Percentiles rank a stretch among this genome's conserved stretches.
Evolutionary conservation across 2,113 vertebrate genomes (phyloP).

Genomic region (Suncus etruscus): DNA sequence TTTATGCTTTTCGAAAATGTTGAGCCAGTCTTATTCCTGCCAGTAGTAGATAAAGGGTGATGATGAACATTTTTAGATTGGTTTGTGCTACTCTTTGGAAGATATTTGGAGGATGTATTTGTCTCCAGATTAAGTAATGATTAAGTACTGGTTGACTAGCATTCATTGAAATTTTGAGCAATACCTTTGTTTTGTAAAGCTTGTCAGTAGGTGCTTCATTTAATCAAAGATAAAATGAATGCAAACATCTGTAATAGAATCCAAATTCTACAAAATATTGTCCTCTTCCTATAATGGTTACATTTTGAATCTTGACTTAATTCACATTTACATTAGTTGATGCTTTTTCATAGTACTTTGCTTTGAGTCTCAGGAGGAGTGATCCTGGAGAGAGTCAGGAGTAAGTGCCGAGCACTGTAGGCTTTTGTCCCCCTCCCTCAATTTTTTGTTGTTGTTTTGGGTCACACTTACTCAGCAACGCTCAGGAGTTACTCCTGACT

Average conservation of each 20-base stretch:
- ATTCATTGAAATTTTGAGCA: conserved; percentile 20
- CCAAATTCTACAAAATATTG: conserved; percentile 14
- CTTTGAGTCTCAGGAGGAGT: too few relatives aligned
- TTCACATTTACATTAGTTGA: neutral
- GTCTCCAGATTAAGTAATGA: neutral
- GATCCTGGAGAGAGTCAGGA: too few relatives aligned
- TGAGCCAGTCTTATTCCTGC: too few relatives aligned
- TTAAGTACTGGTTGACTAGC: neutral
- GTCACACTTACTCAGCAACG: too few relatives aligned
- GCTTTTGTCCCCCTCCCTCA: too few relatives aligned
- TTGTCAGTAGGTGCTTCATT: neutral
- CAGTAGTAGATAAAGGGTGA: too few relatives aligned
- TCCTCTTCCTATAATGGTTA: neutral
- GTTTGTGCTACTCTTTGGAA: conserved; percentile 4
- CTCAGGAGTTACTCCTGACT: too few relatives aligned
- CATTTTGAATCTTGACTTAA: conserved; percentile 20
- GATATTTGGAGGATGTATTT: neutral
- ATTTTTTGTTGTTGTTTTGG: too few relatives aligned
- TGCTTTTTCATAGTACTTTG: too few relatives aligned
- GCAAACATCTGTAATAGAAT: conserved; percentile 1
- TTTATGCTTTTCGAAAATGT: too few relatives aligned
- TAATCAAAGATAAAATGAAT: conserved; percentile 6
- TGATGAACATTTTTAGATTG: neutral
- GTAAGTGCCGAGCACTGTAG: too few relatives aligned
- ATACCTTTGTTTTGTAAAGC: neutral